Evolutionary conservation across 2,797 vertebrate species (phyloP).

Genomic region (Cynodonichthys magdalenae): DNA sequence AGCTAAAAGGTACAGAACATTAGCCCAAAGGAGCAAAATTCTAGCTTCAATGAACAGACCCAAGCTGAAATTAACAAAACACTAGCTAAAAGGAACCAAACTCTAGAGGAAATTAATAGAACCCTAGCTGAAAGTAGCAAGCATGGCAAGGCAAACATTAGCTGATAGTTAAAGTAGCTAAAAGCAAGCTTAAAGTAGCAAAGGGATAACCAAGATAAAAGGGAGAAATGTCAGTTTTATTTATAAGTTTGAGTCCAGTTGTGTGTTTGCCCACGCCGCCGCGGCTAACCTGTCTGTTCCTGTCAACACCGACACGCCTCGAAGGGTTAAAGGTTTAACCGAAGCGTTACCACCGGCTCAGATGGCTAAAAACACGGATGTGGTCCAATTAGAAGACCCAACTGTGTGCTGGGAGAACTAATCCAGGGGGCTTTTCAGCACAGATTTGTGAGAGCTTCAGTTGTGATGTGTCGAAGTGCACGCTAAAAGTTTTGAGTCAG

Average conservation of each 20-base stretch:
- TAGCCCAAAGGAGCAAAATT: no score
- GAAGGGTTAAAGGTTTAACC: slow-evolving; percentile 47
- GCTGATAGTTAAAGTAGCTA: no score
- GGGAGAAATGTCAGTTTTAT: no score
- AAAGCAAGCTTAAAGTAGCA: no score
- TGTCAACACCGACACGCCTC: slow-evolving; percentile 45
- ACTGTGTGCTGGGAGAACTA: slow-evolving; percentile 68
- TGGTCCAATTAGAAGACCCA: slow-evolving; percentile 75
- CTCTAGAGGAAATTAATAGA: no score
- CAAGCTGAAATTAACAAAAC: no score
- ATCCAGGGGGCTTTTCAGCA: slow-evolving; percentile 68
- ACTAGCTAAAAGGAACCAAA: no score
- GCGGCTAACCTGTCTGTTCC: slow-evolving; percentile 47
- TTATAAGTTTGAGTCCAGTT: slow-evolving; percentile 15
- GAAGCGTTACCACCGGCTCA: slow-evolving; percentile 63
- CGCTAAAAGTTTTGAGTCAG: slow-evolving; percentile 70
- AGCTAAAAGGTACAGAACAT: no score
- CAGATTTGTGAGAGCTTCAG: slow-evolving; percentile 69
- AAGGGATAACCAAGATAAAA: no score
- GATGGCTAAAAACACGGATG: slow-evolving; percentile 60
- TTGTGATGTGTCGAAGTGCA: slow-evolving; percentile 68
- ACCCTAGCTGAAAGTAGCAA: no score
- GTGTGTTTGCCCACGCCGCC: slow-evolving; percentile 30
- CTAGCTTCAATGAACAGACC: no score
- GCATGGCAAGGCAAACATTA: no score